Evolutionary conservation across 2,113 vertebrate species (phyloP).

Genomic region (Mesitornis unicolor): DNA sequence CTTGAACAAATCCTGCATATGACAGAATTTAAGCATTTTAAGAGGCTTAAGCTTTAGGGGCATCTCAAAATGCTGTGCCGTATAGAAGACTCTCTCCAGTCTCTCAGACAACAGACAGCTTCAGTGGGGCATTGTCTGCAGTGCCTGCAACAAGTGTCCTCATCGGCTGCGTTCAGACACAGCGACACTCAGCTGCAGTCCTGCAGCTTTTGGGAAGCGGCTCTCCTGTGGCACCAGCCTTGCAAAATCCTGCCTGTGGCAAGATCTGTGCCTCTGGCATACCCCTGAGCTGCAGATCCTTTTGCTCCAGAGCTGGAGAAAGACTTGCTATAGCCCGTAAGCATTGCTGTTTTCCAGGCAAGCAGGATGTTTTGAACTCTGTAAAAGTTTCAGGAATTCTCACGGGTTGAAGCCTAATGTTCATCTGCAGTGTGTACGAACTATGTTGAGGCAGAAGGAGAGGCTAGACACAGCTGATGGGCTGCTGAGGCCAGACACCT

Average conservation of each 20-base stretch:
- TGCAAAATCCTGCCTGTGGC: not conserved
- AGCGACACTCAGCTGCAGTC: not conserved
- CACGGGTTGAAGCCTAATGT: not conserved
- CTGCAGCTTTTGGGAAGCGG: not conserved
- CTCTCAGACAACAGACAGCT: not conserved
- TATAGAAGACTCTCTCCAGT: not conserved
- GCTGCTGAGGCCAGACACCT: not conserved
- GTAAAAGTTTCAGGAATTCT: not conserved
- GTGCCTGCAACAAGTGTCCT: not conserved
- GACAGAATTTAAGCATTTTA: not conserved
- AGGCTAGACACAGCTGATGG: not conserved
- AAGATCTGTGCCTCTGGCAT: not conserved
- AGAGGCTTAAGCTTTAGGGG: not conserved
- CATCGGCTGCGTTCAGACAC: not conserved
- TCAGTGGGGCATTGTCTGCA: accelerated
- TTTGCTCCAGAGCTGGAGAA: not conserved
- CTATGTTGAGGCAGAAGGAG: accelerated
- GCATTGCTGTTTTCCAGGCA: not conserved
- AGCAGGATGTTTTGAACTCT: not conserved
- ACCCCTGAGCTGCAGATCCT: not conserved
- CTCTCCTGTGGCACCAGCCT: not conserved
- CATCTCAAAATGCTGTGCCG: not conserved
- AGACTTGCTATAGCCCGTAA: not conserved
- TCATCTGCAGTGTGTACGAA: not conserved
- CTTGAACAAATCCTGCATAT: not conserved